Base-by-base conservation (phyloP, 2,113 vertebrate species). In the Brachirus orientalis region DNA sequence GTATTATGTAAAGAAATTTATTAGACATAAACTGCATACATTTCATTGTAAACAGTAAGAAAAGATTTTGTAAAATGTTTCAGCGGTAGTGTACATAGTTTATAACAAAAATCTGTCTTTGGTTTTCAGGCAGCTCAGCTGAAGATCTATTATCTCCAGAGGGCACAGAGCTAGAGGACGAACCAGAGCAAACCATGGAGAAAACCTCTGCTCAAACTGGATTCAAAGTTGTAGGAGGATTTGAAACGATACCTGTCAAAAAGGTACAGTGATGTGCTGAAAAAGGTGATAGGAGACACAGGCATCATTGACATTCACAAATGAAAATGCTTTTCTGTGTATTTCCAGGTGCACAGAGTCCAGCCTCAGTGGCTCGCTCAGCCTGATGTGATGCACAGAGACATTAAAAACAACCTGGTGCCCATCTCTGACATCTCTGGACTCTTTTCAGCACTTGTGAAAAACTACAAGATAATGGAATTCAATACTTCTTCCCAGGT, bases 401-500 rank as follows among this genome's bases (percentile, higher is more conserved):
- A 92, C 45, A 94, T 98, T 76, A 95, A 89, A 8, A 89, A 92
- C 16, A 93, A 96, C 61, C 84, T 95, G 1, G 75, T 95, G 14
- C 91, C 95, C 0, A 0, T 96, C 0, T 33, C 70, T 13, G 90
- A 92, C 1, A 47, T 97, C 41, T 87, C 91, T 4, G 92, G 88
- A n/a, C 88, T 99, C 20, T 94, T 93, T 45, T 89, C 94, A 16
- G 84, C 72, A 10, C 80, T 99, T 1, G 12, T 89, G 41, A 96
- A 89, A 66, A 95, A 93, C 89, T 98, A 17, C 82, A 93, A 0
- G 77, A 63, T 9, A 95, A 95, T 4, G 95, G 95, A 41, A 94
- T 99, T 50, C 82, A 92, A 0, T 90, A 86, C 13, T 94, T 97
- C 65, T 99, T 99, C 19, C 98, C 98, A 94, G 97, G 98, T 99